Base-by-base conservation (phyloP, 2,797 vertebrate species). In the Sebastes minor region DNA sequence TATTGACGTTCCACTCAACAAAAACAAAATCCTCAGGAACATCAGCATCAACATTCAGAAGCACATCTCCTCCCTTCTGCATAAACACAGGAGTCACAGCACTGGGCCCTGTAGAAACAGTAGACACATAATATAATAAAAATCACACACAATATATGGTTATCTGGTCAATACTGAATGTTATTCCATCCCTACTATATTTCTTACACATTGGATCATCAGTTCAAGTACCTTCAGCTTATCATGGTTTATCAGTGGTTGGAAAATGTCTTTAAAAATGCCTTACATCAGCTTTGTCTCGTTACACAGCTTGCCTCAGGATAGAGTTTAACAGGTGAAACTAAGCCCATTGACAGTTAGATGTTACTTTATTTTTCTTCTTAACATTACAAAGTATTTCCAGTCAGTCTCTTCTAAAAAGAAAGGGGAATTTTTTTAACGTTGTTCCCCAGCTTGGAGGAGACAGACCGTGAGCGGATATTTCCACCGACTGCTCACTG, bases 21-120 rank as follows among this genome's bases (percentile, higher is more conserved):
- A 2, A 0, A 0, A 3, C 0, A 0, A 16, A 12, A 7, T 53
- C 0, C 28, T 22, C 1, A 8, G 18, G 18, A 16, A 2, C 5
- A 28, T 30, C 4, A 3, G 5, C 2, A 23, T 18, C 2, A 14
- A 71, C 0, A 1, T 75, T 25, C 65, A 91, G 63, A 49, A 8
- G 8, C 28, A 86, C 11, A 64, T 75, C 56, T 1, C 57, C 14
- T 65, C 78, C 82, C 22, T 33, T 70, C 46, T 46, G 4, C 18
- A 72, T 65, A 49, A 66, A 82, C 35, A 55, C 42, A n/a, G 28
- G 28, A 30, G 30, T 64, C 63, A 13, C 69, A 55, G 27, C 53
- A 18, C 3, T 73, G 75, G 42, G 6, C 16, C n/a, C 86, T 82
- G 64, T 20, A 42, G 1, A 27, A 27, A 5, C 27, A 27, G 27